Base-by-base conservation (phyloP, 2,113 vertebrate genomes). In the Lepidothrix coronata region DNA sequence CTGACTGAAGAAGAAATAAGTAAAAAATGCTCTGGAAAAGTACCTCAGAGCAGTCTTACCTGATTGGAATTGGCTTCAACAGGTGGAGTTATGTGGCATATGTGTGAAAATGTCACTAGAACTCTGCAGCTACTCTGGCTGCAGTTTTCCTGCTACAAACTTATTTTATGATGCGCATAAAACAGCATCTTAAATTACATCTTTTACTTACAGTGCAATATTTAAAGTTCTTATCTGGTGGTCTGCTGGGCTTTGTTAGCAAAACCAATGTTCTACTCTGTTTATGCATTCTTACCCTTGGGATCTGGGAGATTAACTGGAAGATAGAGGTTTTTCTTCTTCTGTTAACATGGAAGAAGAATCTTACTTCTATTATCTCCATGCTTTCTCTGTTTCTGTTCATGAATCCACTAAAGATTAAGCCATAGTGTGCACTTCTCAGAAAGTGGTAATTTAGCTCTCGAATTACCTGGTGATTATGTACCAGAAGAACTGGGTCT, bases 171-270 rank as follows among this genome's bases (percentile, higher is more conserved):
- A 49, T 44, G 23, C 7, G 1, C 58, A 49, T 68, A 65, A 91
- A 96, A 39, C 66, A 66, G 51, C 49, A 61, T 89, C 71, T 82
- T 91, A 88, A 88, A 90, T 91, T 65, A 63, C 31, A 28, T 85
- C 31, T 37, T 91, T 84, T 92, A 71, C 88, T 95, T 96, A 88
- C 68, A 86, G 43, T 59, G 33, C 8, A 63, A 61, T 83, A 77
- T 74, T 92, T 89, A 46, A 80, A 63, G 48, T 87, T 62, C 59
- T 9, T 77, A 37, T 73, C 70, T 81, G 72, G 61, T 85, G 68
- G 54, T 89, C 61, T 95, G 61, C 58, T 85, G 75, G 67, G 58
- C 72, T 95, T 95, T 61, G 54, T 88, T 88, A 72, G 74, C 24
- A 76, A 80, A 92, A 76, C 54, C 46, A 21, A 2, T 31, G 18